phyloP scores from a whole-genome alignment of 2,113 vertebrate species.

The Prionailurus viverrinus region DNA sequence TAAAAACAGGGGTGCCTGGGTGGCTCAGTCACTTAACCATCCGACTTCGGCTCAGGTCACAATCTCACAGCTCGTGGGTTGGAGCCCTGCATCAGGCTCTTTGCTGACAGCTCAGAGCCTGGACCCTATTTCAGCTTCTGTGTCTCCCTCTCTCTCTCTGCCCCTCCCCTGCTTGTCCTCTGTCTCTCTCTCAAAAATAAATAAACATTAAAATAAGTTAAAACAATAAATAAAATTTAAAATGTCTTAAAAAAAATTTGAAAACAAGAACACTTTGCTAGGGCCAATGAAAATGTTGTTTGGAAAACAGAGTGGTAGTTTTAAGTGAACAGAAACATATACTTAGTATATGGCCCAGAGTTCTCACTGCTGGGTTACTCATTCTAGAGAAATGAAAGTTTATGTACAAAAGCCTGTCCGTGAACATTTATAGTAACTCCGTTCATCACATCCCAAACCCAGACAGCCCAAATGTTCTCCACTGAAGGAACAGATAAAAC shows the following conservation, averaged over 20 bases:
- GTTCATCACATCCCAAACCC: not conserved
- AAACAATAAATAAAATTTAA: not conserved
- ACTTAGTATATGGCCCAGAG: not conserved
- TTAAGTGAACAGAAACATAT: not conserved
- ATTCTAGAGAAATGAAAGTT: not conserved
- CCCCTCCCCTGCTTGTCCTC: no score
- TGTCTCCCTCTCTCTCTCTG: no score
- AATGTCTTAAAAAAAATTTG: not conserved
- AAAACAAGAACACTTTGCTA: not conserved
- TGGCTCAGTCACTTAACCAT: no score
- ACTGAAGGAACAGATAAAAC: not conserved
- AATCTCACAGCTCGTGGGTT: no score
- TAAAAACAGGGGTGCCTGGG: not conserved
- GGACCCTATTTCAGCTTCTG: no score
- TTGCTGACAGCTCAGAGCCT: no score
- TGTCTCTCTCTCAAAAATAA: no score
- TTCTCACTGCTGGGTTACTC: not conserved
- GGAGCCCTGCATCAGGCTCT: no score
- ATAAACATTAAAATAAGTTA: no score
- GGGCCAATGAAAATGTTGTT: not conserved
- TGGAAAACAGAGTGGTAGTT: not conserved
- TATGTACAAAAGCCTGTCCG: not conserved
- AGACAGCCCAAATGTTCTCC: not conserved
- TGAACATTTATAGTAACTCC: not conserved
- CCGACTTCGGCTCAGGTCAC: no score